Conservation (phyloP, 2,888 invertebrate genomes). For the Apamea sordens region DNA sequence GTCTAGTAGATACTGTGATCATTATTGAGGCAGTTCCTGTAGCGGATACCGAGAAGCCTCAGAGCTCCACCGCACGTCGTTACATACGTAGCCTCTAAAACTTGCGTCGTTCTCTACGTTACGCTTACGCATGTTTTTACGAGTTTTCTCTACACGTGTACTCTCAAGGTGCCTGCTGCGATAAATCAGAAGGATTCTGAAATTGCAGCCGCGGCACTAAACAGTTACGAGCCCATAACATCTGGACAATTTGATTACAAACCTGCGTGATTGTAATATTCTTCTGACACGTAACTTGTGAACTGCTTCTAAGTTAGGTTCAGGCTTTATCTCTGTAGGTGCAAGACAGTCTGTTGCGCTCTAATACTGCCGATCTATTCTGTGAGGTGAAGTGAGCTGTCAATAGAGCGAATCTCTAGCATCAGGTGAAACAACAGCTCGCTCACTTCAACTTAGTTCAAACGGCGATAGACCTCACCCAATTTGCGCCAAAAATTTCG, state of each 20-base stretch:
- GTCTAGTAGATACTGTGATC: background rate
- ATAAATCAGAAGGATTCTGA: constrained; percentile 42
- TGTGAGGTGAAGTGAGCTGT: too few relatives aligned
- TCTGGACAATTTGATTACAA: constrained; percentile 21
- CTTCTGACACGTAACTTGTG: background rate
- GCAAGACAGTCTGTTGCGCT: background rate
- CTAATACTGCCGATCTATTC: too few relatives aligned
- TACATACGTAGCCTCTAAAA: background rate
- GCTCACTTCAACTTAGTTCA: too few relatives aligned
- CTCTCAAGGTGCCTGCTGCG: constrained; percentile 37
- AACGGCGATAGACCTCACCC: too few relatives aligned
- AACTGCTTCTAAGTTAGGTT: background rate
- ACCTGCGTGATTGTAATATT: constrained; percentile 4
- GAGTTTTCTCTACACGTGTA: constrained; percentile 47
- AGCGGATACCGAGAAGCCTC: background rate
- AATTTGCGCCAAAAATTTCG: background rate
- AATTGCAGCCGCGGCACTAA: constrained; percentile 25
- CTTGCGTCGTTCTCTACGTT: constrained; percentile 21
- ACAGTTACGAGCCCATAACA: constrained; percentile 47
- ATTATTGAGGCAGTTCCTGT: background rate
- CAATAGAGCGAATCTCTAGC: too few relatives aligned
- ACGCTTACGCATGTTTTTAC: constrained; percentile 32
- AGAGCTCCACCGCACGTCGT: background rate
- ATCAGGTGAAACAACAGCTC: too few relatives aligned
- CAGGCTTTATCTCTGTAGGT: background rate